Conservation (phyloP, 2,113 vertebrate genomes). For the Grantiella picta region DNA sequence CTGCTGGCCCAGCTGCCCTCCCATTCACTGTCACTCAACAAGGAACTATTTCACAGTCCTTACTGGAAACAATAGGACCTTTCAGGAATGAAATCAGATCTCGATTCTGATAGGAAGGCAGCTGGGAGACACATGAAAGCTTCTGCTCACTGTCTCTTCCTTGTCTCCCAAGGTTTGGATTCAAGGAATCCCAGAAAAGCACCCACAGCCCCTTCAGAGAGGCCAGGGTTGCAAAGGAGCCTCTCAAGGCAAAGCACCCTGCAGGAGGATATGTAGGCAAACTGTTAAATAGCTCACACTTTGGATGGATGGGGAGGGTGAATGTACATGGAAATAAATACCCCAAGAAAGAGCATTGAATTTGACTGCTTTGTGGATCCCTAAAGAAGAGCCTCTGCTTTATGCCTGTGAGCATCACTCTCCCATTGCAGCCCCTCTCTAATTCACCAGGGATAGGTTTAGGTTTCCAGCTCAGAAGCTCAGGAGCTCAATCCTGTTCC, state of each 20-base stretch:
- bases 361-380: neutral
- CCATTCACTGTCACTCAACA: conserved; percentile 64
- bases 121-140: conserved; percentile 60
- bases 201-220: neutral
- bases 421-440: neutral
- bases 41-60: conserved; percentile 63
- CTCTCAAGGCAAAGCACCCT: rapidly evolving
- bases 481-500: neutral
- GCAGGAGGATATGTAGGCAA: neutral
- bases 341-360: neutral
- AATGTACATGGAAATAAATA: neutral
- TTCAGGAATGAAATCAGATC: conserved; percentile 68
- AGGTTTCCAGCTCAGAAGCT: neutral
- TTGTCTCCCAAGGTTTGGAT: conserved; percentile 34
- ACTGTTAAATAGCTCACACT: neutral
- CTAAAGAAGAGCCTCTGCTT: neutral
- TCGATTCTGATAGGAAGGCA: conserved; percentile 55
- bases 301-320: rapidly evolving
- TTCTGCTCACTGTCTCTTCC: conserved; percentile 28
- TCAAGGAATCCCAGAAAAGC: neutral
- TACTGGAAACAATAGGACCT: conserved; percentile 61
- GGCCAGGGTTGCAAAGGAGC: neutral
- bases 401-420: neutral
- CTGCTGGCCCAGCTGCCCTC: conserved; percentile 65
- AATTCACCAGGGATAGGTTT: neutral